Evolutionary conservation across 1,140 invertebrate species (phyloP), one percentile per base, ranked within the genome.

Genomic region (Saccostrea glomerata): DNA sequence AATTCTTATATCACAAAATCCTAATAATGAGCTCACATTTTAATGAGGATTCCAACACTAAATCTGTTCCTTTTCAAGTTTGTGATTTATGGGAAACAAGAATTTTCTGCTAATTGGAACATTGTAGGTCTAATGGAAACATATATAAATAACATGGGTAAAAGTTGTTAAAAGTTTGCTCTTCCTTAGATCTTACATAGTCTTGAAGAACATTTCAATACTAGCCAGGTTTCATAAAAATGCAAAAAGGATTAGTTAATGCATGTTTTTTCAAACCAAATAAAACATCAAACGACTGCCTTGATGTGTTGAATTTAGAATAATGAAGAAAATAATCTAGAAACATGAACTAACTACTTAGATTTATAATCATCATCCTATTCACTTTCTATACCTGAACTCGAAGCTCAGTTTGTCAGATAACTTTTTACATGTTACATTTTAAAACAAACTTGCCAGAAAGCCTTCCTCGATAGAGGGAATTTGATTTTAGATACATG

Each of bases 71-170:
- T 77, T 77, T 30, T 77, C 70, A 77, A 30, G 23, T 30, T 36
- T 12, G 70, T 77, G 70, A 36, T 77, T 77, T 30, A 66, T 20
- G 23, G 20, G 60, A 66, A n/a, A 23, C 60, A 66, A 17, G 60
- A 66, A 20, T 77, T 17, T 30, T 77, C 70, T 73, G 6, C 23
- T 77, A 77, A 77, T 77, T 77, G 25, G 70, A 36, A 77, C 70
- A 30, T 11, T 15, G 30, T 77, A 77, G 25, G 25, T 77, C 30
- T 30, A 25, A 77, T 15, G 17, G 5, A 20, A n/a, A 63, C 6
- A 17, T 7, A 47, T n/a, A 63, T 20, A 63, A 63, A 63, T 63
- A 63, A 63, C 58, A 63, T 63, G 17, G 6, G 58, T 15, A 20
- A 63, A 63, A 20, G 17, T 63, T 63, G 58, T 63, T 63, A 63